These are phyloP conservation scores for Leucosticte australis DNA, from an alignment of 2,113 vertebrate genomes.

Conservation along the genomic window DNA sequence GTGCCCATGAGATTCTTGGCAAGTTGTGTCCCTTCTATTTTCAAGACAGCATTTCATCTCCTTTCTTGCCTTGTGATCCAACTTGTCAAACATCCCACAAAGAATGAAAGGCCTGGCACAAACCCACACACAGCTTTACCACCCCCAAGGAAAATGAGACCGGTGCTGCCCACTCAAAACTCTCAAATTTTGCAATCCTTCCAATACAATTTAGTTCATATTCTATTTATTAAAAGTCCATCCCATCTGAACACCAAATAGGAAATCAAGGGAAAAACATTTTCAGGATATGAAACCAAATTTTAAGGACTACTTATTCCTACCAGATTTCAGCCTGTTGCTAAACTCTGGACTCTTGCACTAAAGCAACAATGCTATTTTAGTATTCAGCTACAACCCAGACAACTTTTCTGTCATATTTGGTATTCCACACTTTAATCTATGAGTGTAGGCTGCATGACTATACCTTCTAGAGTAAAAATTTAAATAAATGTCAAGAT, in stretches of 20 bases:
- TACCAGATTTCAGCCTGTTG: background rate
- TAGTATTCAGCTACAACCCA: background rate
- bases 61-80: background rate
- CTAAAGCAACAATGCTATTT: background rate
- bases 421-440: conserved; percentile 25
- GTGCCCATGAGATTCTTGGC: background rate
- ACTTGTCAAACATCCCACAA: background rate
- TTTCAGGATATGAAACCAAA: background rate
- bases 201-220: background rate
- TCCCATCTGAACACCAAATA: background rate
- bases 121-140: background rate
- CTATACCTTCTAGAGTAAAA: conserved; percentile 44
- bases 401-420: background rate
- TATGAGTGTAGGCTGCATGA: background rate
- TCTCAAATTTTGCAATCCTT: background rate
- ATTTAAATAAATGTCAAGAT: conserved; percentile 66
- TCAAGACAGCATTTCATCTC: background rate
- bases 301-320: background rate
- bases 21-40: background rate
- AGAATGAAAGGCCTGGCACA: background rate
- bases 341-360: background rate
- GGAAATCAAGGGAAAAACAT: background rate
- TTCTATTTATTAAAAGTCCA: background rate
- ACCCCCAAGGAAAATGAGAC: background rate
- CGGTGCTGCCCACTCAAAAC: accelerated